Conservation (phyloP, 2,888 invertebrate species). For the Catonia carolina region DNA sequence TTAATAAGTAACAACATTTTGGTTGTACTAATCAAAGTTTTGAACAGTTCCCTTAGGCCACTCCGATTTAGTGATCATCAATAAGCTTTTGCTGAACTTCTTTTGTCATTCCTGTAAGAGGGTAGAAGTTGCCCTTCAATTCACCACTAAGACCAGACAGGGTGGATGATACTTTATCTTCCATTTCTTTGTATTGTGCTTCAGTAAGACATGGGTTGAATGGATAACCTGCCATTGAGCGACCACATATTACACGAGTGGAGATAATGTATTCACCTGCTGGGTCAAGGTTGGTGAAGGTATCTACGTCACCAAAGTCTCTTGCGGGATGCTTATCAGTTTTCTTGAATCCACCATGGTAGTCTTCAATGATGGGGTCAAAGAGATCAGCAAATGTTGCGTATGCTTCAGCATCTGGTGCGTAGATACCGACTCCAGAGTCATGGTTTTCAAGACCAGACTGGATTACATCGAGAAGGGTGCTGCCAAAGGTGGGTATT, state of each 20-base stretch:
- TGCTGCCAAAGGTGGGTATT: conserved; percentile 81
- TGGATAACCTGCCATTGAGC: conserved; percentile 90
- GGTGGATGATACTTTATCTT: conserved; percentile 76
- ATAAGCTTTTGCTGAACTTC: conserved; percentile 93
- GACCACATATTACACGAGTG: conserved; percentile 93
- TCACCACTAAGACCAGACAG: conserved; percentile 79
- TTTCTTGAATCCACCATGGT: conserved; percentile 92
- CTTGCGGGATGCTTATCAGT: conserved; percentile 88
- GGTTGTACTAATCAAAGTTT: too few species aligned
- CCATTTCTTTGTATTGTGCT: conserved; percentile 97
- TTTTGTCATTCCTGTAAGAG: conserved; percentile 93
- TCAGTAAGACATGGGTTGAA: conserved; percentile 97
- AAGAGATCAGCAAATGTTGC: conserved; percentile 86
- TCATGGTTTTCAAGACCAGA: conserved; percentile 95
- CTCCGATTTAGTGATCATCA: conserved; percentile 96
- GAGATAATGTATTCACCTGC: conserved; percentile 86
- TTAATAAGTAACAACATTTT: too few species aligned
- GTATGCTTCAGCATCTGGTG: conserved; percentile 95
- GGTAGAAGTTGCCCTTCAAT: conserved; percentile 91
- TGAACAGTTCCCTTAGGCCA: too few species aligned
- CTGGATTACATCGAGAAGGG: conserved; percentile 88
- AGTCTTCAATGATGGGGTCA: conserved; percentile 96
- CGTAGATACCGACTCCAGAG: conserved; percentile 95
- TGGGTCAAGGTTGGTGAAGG: conserved; percentile 89
- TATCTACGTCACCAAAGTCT: conserved; percentile 89